A percentile compares a stretch with the other conserved stretches of the same genome.
These are phyloP conservation scores for Delphinus delphis DNA, from an alignment of 2,113 vertebrate species.

Conservation along the genomic window DNA sequence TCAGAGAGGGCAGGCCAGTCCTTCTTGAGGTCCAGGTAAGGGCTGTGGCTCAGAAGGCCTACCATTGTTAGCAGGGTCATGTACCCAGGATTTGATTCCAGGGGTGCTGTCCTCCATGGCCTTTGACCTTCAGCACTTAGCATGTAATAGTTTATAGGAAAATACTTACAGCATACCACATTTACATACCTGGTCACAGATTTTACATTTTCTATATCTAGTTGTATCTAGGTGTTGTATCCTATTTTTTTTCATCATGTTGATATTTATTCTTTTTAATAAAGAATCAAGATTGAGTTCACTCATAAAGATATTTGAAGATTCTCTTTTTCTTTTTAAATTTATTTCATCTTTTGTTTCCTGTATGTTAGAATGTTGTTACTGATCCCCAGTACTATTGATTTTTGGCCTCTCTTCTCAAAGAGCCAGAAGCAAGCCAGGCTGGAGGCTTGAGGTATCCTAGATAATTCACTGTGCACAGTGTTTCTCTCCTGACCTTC, in stretches of 20 bases:
- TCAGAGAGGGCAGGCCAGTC: background rate
- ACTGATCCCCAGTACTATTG: conserved; percentile 83
- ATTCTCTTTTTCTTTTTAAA: conserved; percentile 60
- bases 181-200: background rate
- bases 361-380: conserved; percentile 77
- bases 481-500: conserved; percentile 83
- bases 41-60: too few relatives aligned
- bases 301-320: background rate
- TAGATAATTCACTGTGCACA: conserved; percentile 71
- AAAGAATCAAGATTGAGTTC: background rate
- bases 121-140: background rate
- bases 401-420: conserved; percentile 87
- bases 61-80: rapidly evolving
- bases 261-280: background rate
- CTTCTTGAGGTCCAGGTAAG: background rate
- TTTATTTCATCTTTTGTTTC: conserved; percentile 83
- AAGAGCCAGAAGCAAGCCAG: conserved; percentile 85
- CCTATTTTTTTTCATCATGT: background rate
- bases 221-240: background rate
- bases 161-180: rapidly evolving
- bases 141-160: background rate
- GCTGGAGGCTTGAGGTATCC: conserved; percentile 83
- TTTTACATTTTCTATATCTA: background rate
- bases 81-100: background rate
- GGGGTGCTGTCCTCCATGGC: background rate